These are phyloP conservation scores for Pygoscelis antarcticus DNA, from an alignment of 2,113 vertebrate genomes.

Conservation along the genomic window DNA sequence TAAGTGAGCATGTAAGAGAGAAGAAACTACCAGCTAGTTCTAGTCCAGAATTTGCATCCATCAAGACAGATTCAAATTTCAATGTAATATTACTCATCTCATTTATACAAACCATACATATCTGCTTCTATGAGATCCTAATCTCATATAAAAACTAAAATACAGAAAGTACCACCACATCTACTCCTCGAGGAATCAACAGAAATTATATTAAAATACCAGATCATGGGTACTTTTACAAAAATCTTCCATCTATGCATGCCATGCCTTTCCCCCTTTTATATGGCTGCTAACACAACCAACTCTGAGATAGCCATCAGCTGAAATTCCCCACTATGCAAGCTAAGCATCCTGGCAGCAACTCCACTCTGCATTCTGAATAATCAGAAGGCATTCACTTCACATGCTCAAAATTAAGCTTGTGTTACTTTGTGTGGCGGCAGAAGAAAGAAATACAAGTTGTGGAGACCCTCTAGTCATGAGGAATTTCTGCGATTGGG, in stretches of 20 bases:
- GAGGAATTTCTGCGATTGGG: background rate
- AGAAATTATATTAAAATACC: background rate
- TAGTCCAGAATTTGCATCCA: background rate
- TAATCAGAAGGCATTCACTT: background rate
- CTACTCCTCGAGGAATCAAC: background rate
- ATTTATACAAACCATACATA: background rate
- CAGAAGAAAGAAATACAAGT: background rate
- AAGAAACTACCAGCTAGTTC: background rate
- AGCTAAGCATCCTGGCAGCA: background rate
- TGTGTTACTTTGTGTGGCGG: background rate
- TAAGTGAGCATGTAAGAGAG: background rate
- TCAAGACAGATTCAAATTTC: background rate
- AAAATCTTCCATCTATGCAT: background rate
- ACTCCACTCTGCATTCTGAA: background rate
- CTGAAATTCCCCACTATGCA: background rate
- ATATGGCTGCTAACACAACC: background rate
- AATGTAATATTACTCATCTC: background rate
- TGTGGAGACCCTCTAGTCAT: background rate
- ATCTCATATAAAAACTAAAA: background rate
- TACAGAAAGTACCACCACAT: background rate
- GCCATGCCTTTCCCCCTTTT: background rate
- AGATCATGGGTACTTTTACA: background rate
- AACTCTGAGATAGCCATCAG: background rate
- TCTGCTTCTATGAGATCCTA: background rate
- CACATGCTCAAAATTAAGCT: background rate